Base-by-base conservation (phyloP, 1,140 invertebrate species). In the Drosophila sulfurigaster region DNA sequence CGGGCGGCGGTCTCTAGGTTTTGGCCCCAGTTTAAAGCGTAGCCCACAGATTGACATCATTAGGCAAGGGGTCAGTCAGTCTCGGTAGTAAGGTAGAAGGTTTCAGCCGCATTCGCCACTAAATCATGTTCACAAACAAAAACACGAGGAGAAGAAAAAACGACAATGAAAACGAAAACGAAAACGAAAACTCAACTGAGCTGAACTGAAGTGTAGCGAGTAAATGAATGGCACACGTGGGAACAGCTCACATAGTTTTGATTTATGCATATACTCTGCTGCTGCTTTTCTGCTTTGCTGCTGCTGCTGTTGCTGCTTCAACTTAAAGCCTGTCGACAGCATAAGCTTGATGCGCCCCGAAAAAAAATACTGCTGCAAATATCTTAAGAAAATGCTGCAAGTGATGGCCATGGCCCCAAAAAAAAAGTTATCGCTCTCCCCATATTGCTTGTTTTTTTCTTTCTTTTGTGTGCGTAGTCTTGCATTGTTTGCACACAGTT, bases 1-100 rank as follows among this genome's bases (percentile, higher is more conserved):
- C 77, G 83, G 77, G 80, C 60, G 60, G 41, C 7, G 11, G n/a
- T 4, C 41, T 49, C 20, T 16, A 46, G 20, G 13, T 52, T 58
- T 10, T 4, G 57, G n/a, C 25, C n/a, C 6, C 7, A 78, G 65
- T 87, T 88, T 88, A 83, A 88, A 89, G 77, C 77, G 58, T 16
- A 28, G 49, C 80, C 63, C 76, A 75, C 77, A 82, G 83, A 88
- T 88, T 89, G 85, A 89, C 83, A 88, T 88, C 83, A 88, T 88
- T 88, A 88, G 76, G 64, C 85, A 49, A 54, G 51, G 70, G 76
- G 49, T 54, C 77, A 69, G 16, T 54, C 45, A 35, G 57, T 16
- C 20, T 25, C 20, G 20, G 20, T 25, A 25, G 20, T 25, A 25
- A 25, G 20, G 20, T 25, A 25, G 20, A 25, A 46, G 43, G 52